Conservation (phyloP, 2,113 vertebrate species). For the Hippocampus zosterae region DNA sequence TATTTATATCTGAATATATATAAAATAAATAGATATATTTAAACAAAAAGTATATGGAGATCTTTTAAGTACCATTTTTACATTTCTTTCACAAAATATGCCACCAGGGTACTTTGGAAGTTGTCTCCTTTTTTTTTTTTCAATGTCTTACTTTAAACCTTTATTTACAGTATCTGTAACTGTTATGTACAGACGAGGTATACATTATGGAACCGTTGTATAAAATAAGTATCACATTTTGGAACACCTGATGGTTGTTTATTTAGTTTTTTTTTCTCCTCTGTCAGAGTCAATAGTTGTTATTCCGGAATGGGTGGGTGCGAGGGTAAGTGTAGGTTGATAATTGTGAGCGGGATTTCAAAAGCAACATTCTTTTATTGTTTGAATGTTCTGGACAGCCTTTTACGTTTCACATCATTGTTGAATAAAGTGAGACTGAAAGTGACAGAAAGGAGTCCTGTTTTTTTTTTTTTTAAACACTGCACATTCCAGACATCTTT, state of each 20-base stretch:
- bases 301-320: conserved; percentile 11
- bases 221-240: conserved; percentile 69
- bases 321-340: conserved; percentile 12
- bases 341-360: conserved; percentile 7
- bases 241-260: conserved; percentile 47
- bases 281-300: conserved; percentile 66
- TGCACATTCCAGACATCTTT: too few relatives aligned
- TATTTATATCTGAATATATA: conserved; percentile 25
- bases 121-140: conserved; percentile 30
- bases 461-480: neutral
- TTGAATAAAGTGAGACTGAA: conserved; percentile 75
- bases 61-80: conserved; percentile 65
- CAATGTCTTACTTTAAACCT: conserved; percentile 19
- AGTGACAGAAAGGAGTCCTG: conserved; percentile 8
- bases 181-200: conserved; percentile 74
- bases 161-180: conserved; percentile 77
- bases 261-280: conserved; percentile 26
- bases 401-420: conserved; percentile 73
- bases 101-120: conserved; percentile 63
- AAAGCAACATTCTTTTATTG: conserved; percentile 62
- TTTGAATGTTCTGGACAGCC: conserved; percentile 73
- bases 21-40: conserved; percentile 51
- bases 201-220: conserved; percentile 68
- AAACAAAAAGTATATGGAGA: conserved; percentile 51
- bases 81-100: conserved; percentile 55